Conservation (phyloP, 2,113 vertebrate genomes). For the Python bivittatus region DNA sequence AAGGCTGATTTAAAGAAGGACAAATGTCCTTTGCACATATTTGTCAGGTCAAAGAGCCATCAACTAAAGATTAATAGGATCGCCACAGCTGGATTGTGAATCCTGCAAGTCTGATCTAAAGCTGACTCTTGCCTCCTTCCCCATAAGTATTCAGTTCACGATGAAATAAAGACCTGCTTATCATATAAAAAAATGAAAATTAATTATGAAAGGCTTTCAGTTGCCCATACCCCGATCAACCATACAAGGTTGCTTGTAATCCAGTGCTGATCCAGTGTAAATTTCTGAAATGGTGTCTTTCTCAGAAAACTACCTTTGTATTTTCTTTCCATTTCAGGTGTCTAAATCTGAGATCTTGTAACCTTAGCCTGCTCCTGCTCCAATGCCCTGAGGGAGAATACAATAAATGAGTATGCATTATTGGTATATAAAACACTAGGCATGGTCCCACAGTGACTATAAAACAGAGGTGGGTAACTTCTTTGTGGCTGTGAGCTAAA, state of each 20-base stretch:
- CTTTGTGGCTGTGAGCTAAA: not conserved
- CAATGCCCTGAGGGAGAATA: not conserved
- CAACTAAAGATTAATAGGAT: conserved; percentile 39
- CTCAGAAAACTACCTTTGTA: not conserved
- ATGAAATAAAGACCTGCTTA: conserved; percentile 17
- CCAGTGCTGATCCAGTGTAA: not conserved
- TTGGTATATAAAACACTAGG: not conserved
- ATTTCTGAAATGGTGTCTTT: not conserved
- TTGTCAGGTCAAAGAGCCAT: conserved; percentile 49
- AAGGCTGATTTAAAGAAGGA: conserved; percentile 57
- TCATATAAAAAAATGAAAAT: conserved; percentile 12
- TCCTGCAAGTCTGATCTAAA: conserved; percentile 28
- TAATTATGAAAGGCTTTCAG: not conserved
- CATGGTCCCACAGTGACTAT: not conserved
- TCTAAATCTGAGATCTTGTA: not conserved
- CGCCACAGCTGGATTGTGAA: conserved; percentile 37
- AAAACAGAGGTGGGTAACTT: not conserved
- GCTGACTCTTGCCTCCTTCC: not conserved
- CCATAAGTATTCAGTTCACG: not conserved
- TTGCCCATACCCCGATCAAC: not conserved
- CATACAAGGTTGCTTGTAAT: not conserved
- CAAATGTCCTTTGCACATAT: not conserved
- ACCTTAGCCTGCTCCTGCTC: not conserved
- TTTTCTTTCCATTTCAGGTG: not conserved
- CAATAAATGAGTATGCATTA: not conserved